These are phyloP conservation scores for Xenotilapia leptura DNA, from an alignment of 2,113 vertebrate species.

Conservation along the genomic window DNA sequence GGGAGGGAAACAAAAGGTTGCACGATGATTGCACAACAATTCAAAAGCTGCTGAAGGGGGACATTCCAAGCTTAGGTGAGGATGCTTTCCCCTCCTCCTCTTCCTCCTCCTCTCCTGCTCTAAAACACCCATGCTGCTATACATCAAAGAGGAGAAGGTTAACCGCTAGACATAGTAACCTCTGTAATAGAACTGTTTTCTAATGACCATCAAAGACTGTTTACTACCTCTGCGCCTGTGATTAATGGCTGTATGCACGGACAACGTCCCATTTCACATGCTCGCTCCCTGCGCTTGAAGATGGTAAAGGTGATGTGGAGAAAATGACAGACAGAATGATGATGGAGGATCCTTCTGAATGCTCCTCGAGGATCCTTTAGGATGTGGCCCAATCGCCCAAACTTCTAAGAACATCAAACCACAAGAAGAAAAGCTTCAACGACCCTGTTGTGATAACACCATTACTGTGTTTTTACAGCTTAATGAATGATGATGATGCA, in stretches of 20 bases:
- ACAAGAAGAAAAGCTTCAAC: background rate
- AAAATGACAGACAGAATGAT: constrained; percentile 5
- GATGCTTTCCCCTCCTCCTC: constrained; percentile 11
- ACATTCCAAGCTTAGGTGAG: constrained; percentile 55
- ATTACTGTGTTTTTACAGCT: background rate
- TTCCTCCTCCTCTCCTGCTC: background rate
- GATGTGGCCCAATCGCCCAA: background rate
- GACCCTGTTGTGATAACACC: background rate
- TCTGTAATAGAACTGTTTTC: constrained; percentile 63
- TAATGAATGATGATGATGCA: background rate
- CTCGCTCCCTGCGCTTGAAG: background rate
- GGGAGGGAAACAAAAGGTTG: constrained; percentile 68
- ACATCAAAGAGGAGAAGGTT: constrained; percentile 65
- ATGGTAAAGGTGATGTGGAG: constrained; percentile 6
- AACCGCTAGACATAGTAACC: constrained; percentile 64
- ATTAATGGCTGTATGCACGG: constrained; percentile 49
- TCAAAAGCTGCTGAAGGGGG: constrained; percentile 55
- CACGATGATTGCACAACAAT: constrained; percentile 64
- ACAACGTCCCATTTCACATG: constrained; percentile 1
- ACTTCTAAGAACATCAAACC: background rate
- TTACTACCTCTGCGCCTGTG: constrained; percentile 51
- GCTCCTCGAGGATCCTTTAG: background rate
- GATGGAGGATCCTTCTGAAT: background rate
- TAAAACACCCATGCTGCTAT: constrained; percentile 36
- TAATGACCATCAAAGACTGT: constrained; percentile 67